Evolutionary conservation across 1,140 invertebrate genomes (phyloP).

Genomic region (Cherax destructor): DNA sequence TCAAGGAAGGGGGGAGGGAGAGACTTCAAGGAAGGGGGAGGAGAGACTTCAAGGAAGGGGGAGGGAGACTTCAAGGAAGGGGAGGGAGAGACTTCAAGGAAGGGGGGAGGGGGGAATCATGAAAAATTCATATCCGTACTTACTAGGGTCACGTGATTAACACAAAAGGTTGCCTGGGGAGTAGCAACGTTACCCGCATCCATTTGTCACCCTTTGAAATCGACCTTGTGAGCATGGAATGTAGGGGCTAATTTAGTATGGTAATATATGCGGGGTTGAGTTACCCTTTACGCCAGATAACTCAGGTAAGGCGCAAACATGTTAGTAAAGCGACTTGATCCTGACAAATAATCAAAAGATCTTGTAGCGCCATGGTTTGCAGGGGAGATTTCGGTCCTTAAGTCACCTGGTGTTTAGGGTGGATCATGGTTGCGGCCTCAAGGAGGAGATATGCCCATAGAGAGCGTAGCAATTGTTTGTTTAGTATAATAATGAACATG

Average conservation of each 20-base stretch:
- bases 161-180: constrained; percentile 51
- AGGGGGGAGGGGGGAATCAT: constrained; percentile 28
- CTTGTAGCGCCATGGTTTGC: not conserved
- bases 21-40: not conserved
- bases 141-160: constrained; percentile 65
- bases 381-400: constrained; percentile 43
- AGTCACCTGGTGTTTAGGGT: not conserved
- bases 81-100: not conserved
- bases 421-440: not conserved
- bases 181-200: constrained; percentile 10
- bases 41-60: not conserved
- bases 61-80: not conserved
- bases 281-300: constrained; percentile 63
- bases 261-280: constrained; percentile 61
- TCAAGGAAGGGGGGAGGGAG: not conserved
- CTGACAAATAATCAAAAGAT: constrained; percentile 41
- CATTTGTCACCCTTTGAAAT: not conserved
- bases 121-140: constrained; percentile 68
- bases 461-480: constrained; percentile 60
- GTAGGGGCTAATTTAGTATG: constrained; percentile 58
- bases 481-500: constrained; percentile 71
- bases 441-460: constrained; percentile 31
- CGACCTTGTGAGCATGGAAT: constrained; percentile 35
- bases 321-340: constrained; percentile 69
- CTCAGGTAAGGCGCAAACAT: constrained; percentile 70